Evolutionary conservation across 2,113 vertebrate genomes (phyloP), one percentile per base, ranked within the genome.

Genomic region (Pachyramphus minor): DNA sequence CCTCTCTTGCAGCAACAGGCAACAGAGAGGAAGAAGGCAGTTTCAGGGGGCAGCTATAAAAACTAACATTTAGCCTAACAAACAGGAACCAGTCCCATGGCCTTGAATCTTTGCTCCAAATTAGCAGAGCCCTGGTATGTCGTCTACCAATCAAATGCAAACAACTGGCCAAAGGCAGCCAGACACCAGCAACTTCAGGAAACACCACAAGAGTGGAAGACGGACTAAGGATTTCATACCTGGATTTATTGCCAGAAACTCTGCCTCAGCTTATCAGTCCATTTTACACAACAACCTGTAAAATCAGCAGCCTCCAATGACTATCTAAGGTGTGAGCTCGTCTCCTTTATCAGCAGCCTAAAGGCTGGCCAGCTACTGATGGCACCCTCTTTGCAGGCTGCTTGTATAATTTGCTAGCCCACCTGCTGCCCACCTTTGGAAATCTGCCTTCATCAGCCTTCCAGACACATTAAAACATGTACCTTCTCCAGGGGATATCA

Each of bases 41-140:
- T 87, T 91, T 83, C 71, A 76, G 63, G 16, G 63, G 8, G 14
- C 31, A 87, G 49, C 90, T 85, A 39, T 50, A 85, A 90, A 95
- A 87, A 71, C 14, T 11, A 49, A 56, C 53, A 55, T 87, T 89
- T 92, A 69, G 80, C 44, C 53, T 53, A 44, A 58, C 52, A 92
- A 82, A 84, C 12, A 63, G 89, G 87, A 95, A 89, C n/a, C 74
- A 84, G 50, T 25, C 27, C 72, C 58, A 12, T 0, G 21, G 69
- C 22, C 71, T 67, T 0, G 0, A 47, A 72, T 44, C 37, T 82
- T 82, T 45, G 69, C 58, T 67, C 30, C 8, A 1, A 63, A 83
- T 49, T 39, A 73, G 47, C 9, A 3, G 47, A 60, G 39, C 37
- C 30, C 30, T 67, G 30, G 14, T 8, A 64, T 5, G 41, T 20